Conservation (phyloP, 2,888 invertebrate species). For the Macrosoma leucophasiata region DNA sequence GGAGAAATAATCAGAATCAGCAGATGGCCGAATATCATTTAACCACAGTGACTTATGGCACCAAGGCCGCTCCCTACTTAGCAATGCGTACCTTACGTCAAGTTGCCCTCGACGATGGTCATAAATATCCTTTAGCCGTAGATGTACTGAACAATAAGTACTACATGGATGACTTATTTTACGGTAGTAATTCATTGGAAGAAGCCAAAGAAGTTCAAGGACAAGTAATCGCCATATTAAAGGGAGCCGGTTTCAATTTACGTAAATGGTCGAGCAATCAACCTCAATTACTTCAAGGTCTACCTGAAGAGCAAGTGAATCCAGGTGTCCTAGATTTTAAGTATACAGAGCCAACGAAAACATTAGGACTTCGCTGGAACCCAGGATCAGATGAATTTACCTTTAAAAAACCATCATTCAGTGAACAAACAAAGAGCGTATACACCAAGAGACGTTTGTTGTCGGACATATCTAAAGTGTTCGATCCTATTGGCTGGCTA, state of each 20-base stretch:
- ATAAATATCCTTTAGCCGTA: slow-evolving; percentile 1
- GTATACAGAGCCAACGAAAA: slow-evolving; percentile 6
- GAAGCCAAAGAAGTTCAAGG: slow-evolving; percentile 2
- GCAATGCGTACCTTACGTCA: slow-evolving; percentile 3
- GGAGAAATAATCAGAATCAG: slow-evolving; percentile 8
- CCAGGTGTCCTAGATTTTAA: slow-evolving; percentile 2
- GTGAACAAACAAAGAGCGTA: neutral
- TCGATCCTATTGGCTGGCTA: slow-evolving; percentile 10
- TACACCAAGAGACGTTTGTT: slow-evolving; percentile 5
- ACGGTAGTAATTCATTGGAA: neutral
- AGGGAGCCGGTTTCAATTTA: slow-evolving; percentile 9
- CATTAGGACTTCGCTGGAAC: slow-evolving; percentile 8
- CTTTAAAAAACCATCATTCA: slow-evolving; percentile 1
- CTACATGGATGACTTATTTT: slow-evolving; percentile 6
- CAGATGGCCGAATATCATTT: slow-evolving; percentile 9
- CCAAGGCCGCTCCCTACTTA: slow-evolving; percentile 10
- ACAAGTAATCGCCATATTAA: slow-evolving; percentile 4
- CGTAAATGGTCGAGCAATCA: slow-evolving; percentile 8
- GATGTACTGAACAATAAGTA: neutral
- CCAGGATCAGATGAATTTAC: slow-evolving; percentile 5
- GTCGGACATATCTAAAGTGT: slow-evolving; percentile 8
- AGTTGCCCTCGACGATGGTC: neutral
- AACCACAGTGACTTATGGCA: slow-evolving; percentile 16
- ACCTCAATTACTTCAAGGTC: neutral
- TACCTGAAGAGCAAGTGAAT: neutral